A percentile compares a stretch with the other conserved stretches of the same genome.
Conservation (phyloP, 2,888 invertebrate species). For the Atrina japonica region DNA sequence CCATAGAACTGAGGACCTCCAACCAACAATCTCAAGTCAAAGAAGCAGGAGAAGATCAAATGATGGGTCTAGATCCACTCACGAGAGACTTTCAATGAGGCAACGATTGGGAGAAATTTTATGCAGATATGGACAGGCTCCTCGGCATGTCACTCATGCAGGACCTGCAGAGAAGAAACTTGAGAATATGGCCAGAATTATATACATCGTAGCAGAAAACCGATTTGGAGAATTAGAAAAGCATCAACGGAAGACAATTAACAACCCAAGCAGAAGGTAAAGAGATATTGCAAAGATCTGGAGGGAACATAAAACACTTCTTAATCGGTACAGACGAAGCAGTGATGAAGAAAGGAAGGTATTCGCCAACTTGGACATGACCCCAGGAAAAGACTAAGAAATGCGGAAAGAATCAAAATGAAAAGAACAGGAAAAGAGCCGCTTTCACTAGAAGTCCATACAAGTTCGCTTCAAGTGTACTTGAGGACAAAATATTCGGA, state of each 20-base stretch:
- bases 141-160: background rate
- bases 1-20: too few relatives aligned
- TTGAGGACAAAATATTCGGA: too few relatives aligned
- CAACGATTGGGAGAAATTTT: slow-evolving; percentile 1
- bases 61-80: too few relatives aligned
- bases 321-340: background rate
- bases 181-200: background rate
- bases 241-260: background rate
- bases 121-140: background rate
- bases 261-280: too few relatives aligned
- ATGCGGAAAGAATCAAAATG: background rate
- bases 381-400: background rate
- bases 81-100: background rate
- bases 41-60: too few relatives aligned
- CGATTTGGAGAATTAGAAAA: background rate
- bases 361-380: background rate
- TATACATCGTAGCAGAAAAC: background rate
- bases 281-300: too few relatives aligned
- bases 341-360: background rate
- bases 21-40: too few relatives aligned
- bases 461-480: slow-evolving; percentile 4
- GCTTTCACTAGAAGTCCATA: background rate
- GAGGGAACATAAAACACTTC: background rate
- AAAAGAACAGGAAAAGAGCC: background rate
- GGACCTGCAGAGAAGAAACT: too few relatives aligned